Evolutionary conservation across 64 coral and sea anemone species (phyloP), one percentile per base, ranked within the genome.

Genomic region (Hydrozoanthus tunicans): DNA sequence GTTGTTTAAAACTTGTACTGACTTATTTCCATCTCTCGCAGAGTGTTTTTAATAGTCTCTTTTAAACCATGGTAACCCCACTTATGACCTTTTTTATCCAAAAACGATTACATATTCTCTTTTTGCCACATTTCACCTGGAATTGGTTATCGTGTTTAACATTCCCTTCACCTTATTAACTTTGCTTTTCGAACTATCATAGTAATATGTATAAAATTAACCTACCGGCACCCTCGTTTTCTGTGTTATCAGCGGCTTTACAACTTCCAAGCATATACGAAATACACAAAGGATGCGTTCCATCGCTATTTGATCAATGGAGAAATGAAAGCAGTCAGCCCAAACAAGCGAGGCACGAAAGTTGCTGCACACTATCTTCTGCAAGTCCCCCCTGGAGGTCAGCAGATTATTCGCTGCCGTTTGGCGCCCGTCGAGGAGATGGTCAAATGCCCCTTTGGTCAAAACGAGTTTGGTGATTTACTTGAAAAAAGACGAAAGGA

Each of bases 281-380:
- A 90, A 15, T 96, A 96, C 90, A 99, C 97, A n/a, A 99, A 99
- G 77, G 97, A 99, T 70, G 97, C 94, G 5, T 99, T 99, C 76
- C 97, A 99, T 89, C 89, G 97, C 5, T 96, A 96, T 56, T 51
- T 99, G 52, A 94, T 99, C 43, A 70, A 96, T 24, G 92, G 90
- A 10, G 82, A 99, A 91, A 95, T 75, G 81, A 89, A 98, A 57
- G 96, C 96, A 57, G 71, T 98, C 74, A 98, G 59, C 62, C 69
- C 81, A 56, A 91, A 98, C 10, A 95, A 91, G 73, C 83, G 72
- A 91, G 96, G 96, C 15, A 95, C 96, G 4, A 98, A 95, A 90
- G 70, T 98, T 1, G 96, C 96, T 1, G 86, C 96, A 7, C 70
- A 95, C 80, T 95, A 95, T 74, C 10, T 98, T 1, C 60, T 98